These are phyloP conservation scores for Ceryle rudis DNA, from an alignment of 2,797 vertebrate genomes.

Conservation along the genomic window DNA sequence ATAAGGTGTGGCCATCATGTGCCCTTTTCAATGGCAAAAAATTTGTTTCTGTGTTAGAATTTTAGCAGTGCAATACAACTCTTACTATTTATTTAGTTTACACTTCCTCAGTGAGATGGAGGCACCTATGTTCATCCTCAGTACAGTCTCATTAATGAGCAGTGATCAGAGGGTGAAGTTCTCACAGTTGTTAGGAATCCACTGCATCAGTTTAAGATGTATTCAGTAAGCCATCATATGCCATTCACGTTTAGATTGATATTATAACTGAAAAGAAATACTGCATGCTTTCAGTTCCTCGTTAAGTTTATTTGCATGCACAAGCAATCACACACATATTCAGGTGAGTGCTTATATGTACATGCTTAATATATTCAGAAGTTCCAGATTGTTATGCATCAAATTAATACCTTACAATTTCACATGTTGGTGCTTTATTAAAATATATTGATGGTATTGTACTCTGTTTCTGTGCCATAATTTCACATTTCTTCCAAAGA, in stretches of 20 bases:
- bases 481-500: not conserved
- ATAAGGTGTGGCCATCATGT: not conserved
- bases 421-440: not conserved
- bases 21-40: not conserved
- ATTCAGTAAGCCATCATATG: not conserved
- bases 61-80: not conserved
- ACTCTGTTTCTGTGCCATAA: not conserved
- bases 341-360: not conserved
- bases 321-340: not conserved
- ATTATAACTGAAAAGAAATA: not conserved
- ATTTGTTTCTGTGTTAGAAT: not conserved
- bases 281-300: not conserved
- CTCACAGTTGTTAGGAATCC: not conserved
- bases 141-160: not conserved
- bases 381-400: not conserved
- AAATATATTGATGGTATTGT: not conserved
- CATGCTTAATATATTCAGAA: accelerated
- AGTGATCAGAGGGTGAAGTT: not conserved
- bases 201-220: not conserved
- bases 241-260: not conserved
- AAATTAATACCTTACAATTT: not conserved
- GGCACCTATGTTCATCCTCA: not conserved
- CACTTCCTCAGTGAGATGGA: not conserved
- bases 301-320: not conserved
- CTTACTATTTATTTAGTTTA: not conserved